phyloP scores from a whole-genome alignment of 2,797 vertebrate genomes.

The Zenarchopterus dispar region DNA sequence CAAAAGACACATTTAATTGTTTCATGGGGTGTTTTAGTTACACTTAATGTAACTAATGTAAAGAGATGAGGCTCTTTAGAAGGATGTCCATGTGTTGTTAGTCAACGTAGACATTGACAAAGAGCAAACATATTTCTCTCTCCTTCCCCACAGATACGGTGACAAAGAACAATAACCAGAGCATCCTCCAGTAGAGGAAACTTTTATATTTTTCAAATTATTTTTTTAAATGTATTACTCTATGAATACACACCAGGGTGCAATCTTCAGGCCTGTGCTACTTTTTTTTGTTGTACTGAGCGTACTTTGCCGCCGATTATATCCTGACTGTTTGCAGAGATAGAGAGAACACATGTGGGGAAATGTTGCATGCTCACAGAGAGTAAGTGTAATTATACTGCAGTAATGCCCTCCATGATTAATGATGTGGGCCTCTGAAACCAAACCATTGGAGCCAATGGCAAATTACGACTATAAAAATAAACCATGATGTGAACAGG shows the following conservation, averaged over 20 bases:
- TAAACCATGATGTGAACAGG: constrained; percentile 77
- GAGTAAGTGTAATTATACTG: constrained; percentile 80
- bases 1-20: constrained; percentile 57
- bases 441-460: constrained; percentile 70
- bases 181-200: too few relatives aligned
- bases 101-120: background rate
- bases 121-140: too few relatives aligned
- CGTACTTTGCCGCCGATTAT: constrained; percentile 32
- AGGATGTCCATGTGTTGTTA: constrained; percentile 23
- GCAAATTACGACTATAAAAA: constrained; percentile 83
- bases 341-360: constrained; percentile 38
- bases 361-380: constrained; percentile 64
- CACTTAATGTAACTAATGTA: constrained; percentile 53
- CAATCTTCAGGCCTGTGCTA: too few relatives aligned
- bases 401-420: constrained; percentile 78
- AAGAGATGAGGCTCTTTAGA: constrained; percentile 19
- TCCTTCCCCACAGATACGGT: too few relatives aligned
- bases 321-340: constrained; percentile 40
- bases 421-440: constrained; percentile 80
- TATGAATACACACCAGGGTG: too few relatives aligned
- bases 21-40: constrained; percentile 65
- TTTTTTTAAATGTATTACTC: too few relatives aligned
- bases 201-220: too few relatives aligned
- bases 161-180: background rate
- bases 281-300: constrained; percentile 7